Evolutionary conservation across 2,797 vertebrate genomes (phyloP).

Genomic region (Halcyon chelicuti): DNA sequence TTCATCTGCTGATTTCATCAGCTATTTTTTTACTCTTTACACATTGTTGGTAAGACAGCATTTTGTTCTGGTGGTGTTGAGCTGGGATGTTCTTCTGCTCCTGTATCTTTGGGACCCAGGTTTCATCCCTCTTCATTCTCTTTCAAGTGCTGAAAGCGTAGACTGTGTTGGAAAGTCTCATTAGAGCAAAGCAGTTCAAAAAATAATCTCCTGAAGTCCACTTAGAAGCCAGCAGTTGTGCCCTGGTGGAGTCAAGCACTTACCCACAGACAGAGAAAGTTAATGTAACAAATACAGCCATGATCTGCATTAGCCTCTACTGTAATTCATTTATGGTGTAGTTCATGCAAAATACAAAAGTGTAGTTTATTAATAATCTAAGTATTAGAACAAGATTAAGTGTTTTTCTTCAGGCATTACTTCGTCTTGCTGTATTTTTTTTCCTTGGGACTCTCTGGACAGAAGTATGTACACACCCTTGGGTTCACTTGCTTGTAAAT

Average conservation of each 20-base stretch:
- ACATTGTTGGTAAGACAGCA: fast-evolving
- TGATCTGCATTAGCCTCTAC: neutral
- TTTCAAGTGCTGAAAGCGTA: neutral
- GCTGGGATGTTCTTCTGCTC: neutral
- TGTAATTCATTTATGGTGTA: neutral
- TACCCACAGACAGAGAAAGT: neutral
- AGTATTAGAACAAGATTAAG: neutral
- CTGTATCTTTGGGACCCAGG: neutral
- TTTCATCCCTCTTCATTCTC: neutral
- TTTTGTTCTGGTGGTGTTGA: neutral
- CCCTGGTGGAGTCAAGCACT: neutral
- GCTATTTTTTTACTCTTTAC: neutral
- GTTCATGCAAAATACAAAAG: neutral
- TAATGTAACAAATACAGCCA: neutral
- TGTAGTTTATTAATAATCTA: neutral
- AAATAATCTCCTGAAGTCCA: neutral
- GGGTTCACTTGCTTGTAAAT: neutral
- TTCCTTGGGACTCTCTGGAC: neutral
- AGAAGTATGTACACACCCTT: neutral
- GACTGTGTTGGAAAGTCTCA: neutral
- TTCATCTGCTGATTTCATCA: neutral
- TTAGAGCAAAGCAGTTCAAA: neutral
- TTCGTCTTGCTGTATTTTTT: neutral
- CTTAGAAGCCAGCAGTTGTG: neutral
- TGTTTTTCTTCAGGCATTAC: neutral